Base-by-base conservation (phyloP, 2,888 invertebrate species). In the Microplitis manilae region DNA sequence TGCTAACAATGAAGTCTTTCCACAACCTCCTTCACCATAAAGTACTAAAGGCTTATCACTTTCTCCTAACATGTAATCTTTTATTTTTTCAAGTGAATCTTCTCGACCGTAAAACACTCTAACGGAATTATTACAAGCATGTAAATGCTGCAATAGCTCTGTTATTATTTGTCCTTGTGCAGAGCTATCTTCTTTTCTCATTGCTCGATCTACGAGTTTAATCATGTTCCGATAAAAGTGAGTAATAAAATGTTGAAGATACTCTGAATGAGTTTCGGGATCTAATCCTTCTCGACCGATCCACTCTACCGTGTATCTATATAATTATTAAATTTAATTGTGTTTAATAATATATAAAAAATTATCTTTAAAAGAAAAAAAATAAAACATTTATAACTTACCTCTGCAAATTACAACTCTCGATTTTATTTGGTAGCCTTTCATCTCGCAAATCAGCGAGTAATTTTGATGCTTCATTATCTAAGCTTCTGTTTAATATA, bases 21-120 rank as follows among this genome's bases (percentile, higher is more conserved):
- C 99, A 87, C 98, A 98, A 64, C 99, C 99, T 86, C 98, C 97
- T 90, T 97, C 97, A 59, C 99, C 99, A 88, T 97, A 97, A 76
- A 98, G 91, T 20, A 98, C 96, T 78, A 98, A 91, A 1, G 98
- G 97, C 87, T 97, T 96, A 86, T 96, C 96, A 15, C 95, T 95
- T 78, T 94, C 93, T 68, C 95, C 96, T 84, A 94, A 92, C 94
- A 98, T 96, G 89, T 97, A 96, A 73, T 93, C 91, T 87, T 95
- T 93, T 68, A 97, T 96, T 81, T 93, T 94, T 82, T 94, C 93
- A 79, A 98, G 91, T 84, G 95, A 96, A 80, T 96, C 95, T 89
- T 96, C 96, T 76, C 98, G 93, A 0, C 98, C 98, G 88, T 98
- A 97, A 90, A 98, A 98, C 13, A 97, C 95, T 91, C 95, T 94